Evolutionary conservation across 2,888 invertebrate genomes (phyloP).

Genomic region (Tribolium freemani): DNA sequence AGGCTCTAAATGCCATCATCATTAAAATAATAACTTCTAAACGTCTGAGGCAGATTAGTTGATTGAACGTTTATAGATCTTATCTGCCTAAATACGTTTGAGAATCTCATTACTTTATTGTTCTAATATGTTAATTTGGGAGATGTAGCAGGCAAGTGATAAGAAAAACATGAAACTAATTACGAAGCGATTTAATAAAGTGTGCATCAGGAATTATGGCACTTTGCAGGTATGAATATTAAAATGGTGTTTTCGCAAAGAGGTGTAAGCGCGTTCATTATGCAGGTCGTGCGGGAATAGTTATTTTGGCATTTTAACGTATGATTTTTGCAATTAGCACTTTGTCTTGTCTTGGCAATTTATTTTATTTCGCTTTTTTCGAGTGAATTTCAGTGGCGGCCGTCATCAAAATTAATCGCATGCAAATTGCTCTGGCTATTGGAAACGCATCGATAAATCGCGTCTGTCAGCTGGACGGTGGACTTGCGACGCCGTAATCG

Average conservation of each 20-base stretch:
- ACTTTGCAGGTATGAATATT: not conserved
- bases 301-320: not conserved
- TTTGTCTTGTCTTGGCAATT: constrained; percentile 5
- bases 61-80: constrained; percentile 16
- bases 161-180: constrained; percentile 11
- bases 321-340: constrained; percentile 6
- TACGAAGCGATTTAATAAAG: constrained; percentile 8
- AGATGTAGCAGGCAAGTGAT: constrained; percentile 7
- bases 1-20: constrained; percentile 28
- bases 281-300: not conserved
- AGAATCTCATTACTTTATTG: constrained; percentile 21
- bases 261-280: not conserved
- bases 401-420: constrained; percentile 34
- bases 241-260: not conserved
- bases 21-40: constrained; percentile 27
- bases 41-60: constrained; percentile 5
- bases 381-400: constrained; percentile 3
- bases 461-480: constrained; percentile 29
- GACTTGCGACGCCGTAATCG: constrained; percentile 33
- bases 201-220: not conserved
- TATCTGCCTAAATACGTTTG: constrained; percentile 20
- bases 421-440: constrained; percentile 35
- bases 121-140: constrained; percentile 32
- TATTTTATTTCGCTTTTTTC: not conserved
- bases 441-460: constrained; percentile 38